Evolutionary conservation across 2,113 vertebrate genomes (phyloP).

Genomic region (Rhea pennata): DNA sequence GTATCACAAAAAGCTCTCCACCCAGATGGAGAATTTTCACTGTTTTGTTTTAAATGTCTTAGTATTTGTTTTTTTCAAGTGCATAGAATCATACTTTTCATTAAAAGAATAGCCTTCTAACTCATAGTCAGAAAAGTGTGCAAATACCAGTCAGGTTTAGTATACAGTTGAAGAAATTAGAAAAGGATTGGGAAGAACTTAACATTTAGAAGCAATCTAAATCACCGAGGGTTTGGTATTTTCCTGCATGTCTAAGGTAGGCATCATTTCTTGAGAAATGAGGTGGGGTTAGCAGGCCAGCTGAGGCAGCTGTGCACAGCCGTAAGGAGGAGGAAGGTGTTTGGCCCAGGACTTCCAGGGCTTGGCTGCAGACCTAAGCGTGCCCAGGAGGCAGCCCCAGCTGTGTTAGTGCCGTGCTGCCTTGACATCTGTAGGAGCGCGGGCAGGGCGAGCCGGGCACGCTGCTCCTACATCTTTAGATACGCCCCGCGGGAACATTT

Average conservation of each 20-base stretch:
- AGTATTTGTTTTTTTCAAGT: not conserved
- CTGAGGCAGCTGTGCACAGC: not conserved
- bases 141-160: not conserved
- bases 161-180: not conserved
- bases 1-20: not conserved
- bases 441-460: no score
- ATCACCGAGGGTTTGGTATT: not conserved
- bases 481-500: fast-evolving
- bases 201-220: not conserved
- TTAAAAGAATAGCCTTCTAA: not conserved
- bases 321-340: not conserved
- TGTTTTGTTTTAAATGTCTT: not conserved
- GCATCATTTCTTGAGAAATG: not conserved
- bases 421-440: no score
- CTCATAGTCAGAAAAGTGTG: not conserved
- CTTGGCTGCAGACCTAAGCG: not conserved
- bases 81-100: not conserved
- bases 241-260: not conserved
- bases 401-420: not conserved
- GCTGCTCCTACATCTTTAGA: not conserved
- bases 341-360: not conserved
- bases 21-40: not conserved
- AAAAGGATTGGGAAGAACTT: not conserved
- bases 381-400: not conserved
- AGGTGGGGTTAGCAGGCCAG: not conserved